Evolutionary conservation across 1,140 invertebrate genomes (phyloP).

Genomic region (Gerris buenoi): DNA sequence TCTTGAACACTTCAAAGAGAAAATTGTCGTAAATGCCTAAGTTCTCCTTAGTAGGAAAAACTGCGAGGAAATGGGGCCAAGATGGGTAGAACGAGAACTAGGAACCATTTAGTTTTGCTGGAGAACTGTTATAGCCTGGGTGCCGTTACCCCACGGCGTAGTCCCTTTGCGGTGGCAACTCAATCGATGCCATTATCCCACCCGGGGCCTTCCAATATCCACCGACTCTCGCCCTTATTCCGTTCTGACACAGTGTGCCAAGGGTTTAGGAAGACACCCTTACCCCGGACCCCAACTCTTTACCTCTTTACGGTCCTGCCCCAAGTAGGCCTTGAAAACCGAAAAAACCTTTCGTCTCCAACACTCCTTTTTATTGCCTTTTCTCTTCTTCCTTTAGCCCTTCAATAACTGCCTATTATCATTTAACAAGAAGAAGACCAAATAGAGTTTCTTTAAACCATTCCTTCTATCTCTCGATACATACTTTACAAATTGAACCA

Average conservation of each 20-base stretch:
- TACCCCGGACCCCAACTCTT: too few relatives aligned
- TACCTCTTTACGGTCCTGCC: too few relatives aligned
- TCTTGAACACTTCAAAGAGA: too few relatives aligned
- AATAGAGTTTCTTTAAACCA: background rate
- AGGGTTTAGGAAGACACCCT: background rate
- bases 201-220: background rate
- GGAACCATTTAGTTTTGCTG: background rate
- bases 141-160: background rate
- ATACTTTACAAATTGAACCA: background rate
- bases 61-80: too few relatives aligned
- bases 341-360: too few relatives aligned
- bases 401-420: background rate
- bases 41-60: too few relatives aligned
- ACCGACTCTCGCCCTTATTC: background rate
- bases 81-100: too few relatives aligned
- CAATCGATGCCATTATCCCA: background rate
- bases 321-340: too few relatives aligned
- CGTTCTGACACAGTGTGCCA: background rate
- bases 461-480: too few relatives aligned
- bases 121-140: background rate
- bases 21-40: too few relatives aligned
- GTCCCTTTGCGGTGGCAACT: background rate
- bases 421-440: background rate
- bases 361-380: background rate
- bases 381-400: background rate